Evolutionary conservation across 2,888 invertebrate genomes (phyloP), one percentile per base, ranked within the genome.

Genomic region (Tricholauxania praeusta): DNA sequence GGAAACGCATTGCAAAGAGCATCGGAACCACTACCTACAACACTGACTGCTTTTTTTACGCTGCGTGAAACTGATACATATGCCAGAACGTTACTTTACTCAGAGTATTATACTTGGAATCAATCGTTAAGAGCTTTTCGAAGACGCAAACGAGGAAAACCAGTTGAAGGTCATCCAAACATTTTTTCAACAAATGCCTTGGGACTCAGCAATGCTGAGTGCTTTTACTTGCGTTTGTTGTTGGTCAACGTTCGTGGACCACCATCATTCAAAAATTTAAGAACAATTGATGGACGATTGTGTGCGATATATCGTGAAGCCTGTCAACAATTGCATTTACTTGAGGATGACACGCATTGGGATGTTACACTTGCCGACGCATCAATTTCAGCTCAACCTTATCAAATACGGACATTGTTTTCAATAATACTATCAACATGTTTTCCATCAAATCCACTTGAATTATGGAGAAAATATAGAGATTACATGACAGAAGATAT

Each of bases 261-360:
- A 74, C 83, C 81, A 60, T 85, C 83, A 73, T 83, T 83, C 70
- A 19, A 75, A 73, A 19, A 71, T 28, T 63, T 80, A 14, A 78
- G 83, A 82, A 86, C 84, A 73, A 82, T 87, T 60, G 77, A 87
- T 81, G 84, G 82, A 76, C 49, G 62, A 76, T n/a, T 82, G 63
- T 84, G 77, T 74, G 76, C 52, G 39, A 82, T 85, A 72, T 87
- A 80, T 80, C 76, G 82, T 65, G 82, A 79, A 70, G 85, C 86
- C 28, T 85, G 84, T 78, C 78, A 81, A 77, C 73, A 71, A 47
- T 78, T 83, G 49, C 70, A 79, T 69, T 80, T 86, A 66, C 78
- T 83, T 19, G 81, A 84, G 76, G 79, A 82, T 74, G 82, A 77
- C 62, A 39, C 53, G 15, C 75, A 78, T 71, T 75, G 76, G 76